Base-by-base conservation (phyloP, 2,113 vertebrate species). In the Electrona antarctica region DNA sequence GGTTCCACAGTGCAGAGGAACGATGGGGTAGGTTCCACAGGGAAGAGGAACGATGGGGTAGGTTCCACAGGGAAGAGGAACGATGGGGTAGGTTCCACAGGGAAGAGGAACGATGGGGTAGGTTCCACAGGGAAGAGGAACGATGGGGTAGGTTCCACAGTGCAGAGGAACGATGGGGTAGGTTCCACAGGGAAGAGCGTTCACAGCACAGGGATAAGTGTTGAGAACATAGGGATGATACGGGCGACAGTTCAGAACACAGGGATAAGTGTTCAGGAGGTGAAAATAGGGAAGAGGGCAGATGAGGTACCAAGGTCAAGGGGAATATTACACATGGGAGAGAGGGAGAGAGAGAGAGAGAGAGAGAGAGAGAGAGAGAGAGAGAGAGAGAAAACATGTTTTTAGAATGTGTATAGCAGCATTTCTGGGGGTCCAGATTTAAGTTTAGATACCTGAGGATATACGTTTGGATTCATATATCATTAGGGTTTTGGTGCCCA, bases 321-420 rank as follows among this genome's bases (percentile, higher is more conserved):
- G 47, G 50, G 15, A 60, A 50, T 15, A 50, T n/a, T 11, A 60
- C 13, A 50, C 12, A 59, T 57, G n/a, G 56, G 62, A 21, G 61
- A 45, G 59, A 47, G 28, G 51, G 50, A 54, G 71, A 77, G 60
- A 72, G 11, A 60, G 51, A 2, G 61, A 45, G 59, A 47, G 28
- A 57, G 50, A 54, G 71, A 77, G 60, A 73, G 11, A 62, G 51
- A 45, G 59, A 47, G 28, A 57, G 50, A 54, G 71, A 77, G 60
- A 73, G 61, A 45, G 59, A 47, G 28, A 57, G 50, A 54, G 71
- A 74, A 51, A 64, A 56, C 46, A 70, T 9, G 56, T 83, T 77
- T 71, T 58, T 78, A 51, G 74, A 76, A 70, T 15, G 55, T 57
- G 55, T 14, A 56, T 8, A 29, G 57, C 55, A 33, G 7, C 3